Conservation (phyloP, 2,888 invertebrate species). For the Brachyopa scutellaris region DNA sequence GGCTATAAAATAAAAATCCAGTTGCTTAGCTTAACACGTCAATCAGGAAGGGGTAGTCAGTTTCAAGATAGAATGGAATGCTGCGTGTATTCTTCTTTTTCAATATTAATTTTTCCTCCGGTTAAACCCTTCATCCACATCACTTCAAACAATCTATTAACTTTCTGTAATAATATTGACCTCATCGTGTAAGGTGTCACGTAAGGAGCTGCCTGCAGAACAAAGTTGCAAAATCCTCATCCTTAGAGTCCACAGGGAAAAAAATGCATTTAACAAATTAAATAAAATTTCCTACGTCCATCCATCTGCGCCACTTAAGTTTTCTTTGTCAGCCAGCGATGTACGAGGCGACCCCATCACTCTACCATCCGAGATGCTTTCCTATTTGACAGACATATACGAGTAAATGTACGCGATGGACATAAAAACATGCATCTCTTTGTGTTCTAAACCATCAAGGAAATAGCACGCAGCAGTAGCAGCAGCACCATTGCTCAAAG, state of each 20-base stretch:
- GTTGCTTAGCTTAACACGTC: too few species aligned
- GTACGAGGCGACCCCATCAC: conserved; percentile 56
- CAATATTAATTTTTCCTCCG: too few species aligned
- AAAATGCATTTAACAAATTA: conserved; percentile 47
- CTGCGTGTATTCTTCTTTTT: too few species aligned
- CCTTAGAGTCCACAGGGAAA: neutral
- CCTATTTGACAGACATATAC: conserved; percentile 68
- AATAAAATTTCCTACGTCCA: conserved; percentile 42
- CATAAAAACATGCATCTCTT: conserved; percentile 68
- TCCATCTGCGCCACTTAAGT: conserved; percentile 54
- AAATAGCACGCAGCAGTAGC: conserved; percentile 30
- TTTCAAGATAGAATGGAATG: too few species aligned
- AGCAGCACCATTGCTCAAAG: conserved; percentile 37
- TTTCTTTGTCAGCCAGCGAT: conserved; percentile 45
- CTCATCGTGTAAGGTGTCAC: conserved; percentile 48
- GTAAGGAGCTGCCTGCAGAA: conserved; percentile 37
- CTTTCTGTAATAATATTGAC: conserved; percentile 9
- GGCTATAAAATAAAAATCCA: too few species aligned
- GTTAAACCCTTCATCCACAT: conserved; percentile 2
- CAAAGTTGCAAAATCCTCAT: conserved; percentile 28
- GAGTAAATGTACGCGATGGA: conserved; percentile 27
- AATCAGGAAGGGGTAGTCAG: too few species aligned
- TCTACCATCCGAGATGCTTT: conserved; percentile 29
- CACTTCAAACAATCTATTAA: conserved; percentile 42
- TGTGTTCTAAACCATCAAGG: conserved; percentile 51